These are phyloP conservation scores for Chaenocephalus aceratus DNA, from an alignment of 2,113 vertebrate genomes.

Conservation along the genomic window DNA sequence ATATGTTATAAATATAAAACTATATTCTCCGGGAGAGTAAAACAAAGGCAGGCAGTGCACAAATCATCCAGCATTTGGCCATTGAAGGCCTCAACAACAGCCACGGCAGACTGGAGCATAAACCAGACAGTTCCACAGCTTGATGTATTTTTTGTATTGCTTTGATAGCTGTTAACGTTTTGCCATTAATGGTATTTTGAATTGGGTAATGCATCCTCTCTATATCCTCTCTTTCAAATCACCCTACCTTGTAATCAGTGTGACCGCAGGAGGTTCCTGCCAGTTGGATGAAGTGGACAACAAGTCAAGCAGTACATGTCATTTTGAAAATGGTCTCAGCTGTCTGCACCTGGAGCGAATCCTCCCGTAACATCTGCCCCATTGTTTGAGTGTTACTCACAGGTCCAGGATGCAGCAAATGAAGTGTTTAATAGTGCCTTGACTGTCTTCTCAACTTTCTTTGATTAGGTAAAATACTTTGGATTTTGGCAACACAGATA, in stretches of 20 bases:
- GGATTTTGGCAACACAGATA: not conserved
- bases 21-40: constrained; percentile 36
- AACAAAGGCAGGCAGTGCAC: not conserved
- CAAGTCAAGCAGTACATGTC: constrained; percentile 34
- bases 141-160: not conserved
- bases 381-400: constrained; percentile 9
- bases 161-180: constrained; percentile 5
- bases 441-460: not conserved
- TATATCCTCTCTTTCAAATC: constrained; percentile 17
- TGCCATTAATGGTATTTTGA: not conserved
- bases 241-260: constrained; percentile 40
- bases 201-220: constrained; percentile 40
- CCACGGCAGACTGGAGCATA: not conserved
- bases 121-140: not conserved
- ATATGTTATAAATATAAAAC: constrained; percentile 75
- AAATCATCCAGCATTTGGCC: not conserved
- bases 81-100: not conserved
- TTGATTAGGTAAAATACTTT: constrained; percentile 14
- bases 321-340: constrained; percentile 30
- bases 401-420: constrained; percentile 26
- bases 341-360: constrained; percentile 28
- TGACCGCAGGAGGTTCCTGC: not conserved
- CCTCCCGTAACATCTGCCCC: constrained; percentile 21
- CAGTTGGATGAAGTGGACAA: constrained; percentile 19
- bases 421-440: constrained; percentile 20